Evolutionary conservation across 2,113 vertebrate species (phyloP).

Genomic region (Xiphorhynchus elegans): DNA sequence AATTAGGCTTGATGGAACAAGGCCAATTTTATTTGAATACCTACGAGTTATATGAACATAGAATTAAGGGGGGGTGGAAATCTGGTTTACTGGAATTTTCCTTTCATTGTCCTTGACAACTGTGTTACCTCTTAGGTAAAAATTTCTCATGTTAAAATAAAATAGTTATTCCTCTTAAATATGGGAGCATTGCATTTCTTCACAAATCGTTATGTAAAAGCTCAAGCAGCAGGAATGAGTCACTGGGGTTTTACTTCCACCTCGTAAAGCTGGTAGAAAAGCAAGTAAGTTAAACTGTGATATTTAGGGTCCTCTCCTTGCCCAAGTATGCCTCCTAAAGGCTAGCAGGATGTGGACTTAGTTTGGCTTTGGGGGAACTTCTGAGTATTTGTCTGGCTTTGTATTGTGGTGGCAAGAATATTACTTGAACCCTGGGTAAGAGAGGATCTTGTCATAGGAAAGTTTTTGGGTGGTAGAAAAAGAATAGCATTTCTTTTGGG

Average conservation of each 20-base stretch:
- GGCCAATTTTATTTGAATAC: background rate
- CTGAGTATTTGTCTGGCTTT: background rate
- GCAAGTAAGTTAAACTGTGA: background rate
- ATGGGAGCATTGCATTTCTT: background rate
- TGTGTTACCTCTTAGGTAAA: background rate
- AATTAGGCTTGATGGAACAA: background rate
- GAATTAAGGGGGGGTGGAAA: rapidly evolving
- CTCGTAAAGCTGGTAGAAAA: background rate
- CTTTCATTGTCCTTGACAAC: background rate
- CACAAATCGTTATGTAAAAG: background rate
- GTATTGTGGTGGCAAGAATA: background rate
- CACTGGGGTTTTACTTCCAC: background rate
- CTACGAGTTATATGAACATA: background rate
- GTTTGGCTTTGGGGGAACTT: background rate
- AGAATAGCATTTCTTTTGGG: background rate
- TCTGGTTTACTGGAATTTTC: background rate
- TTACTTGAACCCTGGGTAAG: background rate
- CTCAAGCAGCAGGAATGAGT: background rate
- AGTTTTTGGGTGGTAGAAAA: background rate
- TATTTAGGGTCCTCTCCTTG: background rate
- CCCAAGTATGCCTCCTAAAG: background rate
- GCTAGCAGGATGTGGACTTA: too few species aligned
- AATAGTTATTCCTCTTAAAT: background rate
- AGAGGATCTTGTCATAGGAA: background rate
- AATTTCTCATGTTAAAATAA: background rate